Conservation (phyloP, 92 coral and sea anemone genomes). For the Meandrina meandrites region DNA sequence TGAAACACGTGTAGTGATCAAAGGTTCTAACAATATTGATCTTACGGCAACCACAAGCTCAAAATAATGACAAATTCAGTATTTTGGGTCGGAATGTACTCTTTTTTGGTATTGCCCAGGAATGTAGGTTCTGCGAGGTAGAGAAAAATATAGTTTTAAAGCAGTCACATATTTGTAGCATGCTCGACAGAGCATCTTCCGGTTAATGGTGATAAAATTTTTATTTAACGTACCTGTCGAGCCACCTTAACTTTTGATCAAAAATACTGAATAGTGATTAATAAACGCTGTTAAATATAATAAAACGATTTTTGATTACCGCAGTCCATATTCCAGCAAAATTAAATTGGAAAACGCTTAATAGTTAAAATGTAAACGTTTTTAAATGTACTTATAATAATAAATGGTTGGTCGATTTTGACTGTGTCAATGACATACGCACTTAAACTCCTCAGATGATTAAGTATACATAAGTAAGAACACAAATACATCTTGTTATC, state of each 20-base stretch:
- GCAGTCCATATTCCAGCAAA: background rate
- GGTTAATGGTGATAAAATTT: background rate
- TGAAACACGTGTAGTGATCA: background rate
- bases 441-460: background rate
- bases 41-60: background rate
- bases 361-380: background rate
- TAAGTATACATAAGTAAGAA: background rate
- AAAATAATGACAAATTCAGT: background rate
- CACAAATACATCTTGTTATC: slow-evolving; percentile 16
- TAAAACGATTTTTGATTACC: background rate
- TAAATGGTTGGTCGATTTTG: background rate
- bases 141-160: background rate
- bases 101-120: slow-evolving; percentile 6
- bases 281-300: background rate
- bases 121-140: background rate
- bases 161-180: background rate
- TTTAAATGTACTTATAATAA: slow-evolving; percentile 1
- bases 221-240: background rate
- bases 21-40: slow-evolving; percentile 26
- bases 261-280: background rate
- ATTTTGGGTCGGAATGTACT: background rate
- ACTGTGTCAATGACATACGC: background rate
- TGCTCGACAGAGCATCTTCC: background rate
- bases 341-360: background rate
- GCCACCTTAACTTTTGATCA: background rate